Evolutionary conservation across 2,888 invertebrate species (phyloP).

Genomic region (Agrochola circellaris): DNA sequence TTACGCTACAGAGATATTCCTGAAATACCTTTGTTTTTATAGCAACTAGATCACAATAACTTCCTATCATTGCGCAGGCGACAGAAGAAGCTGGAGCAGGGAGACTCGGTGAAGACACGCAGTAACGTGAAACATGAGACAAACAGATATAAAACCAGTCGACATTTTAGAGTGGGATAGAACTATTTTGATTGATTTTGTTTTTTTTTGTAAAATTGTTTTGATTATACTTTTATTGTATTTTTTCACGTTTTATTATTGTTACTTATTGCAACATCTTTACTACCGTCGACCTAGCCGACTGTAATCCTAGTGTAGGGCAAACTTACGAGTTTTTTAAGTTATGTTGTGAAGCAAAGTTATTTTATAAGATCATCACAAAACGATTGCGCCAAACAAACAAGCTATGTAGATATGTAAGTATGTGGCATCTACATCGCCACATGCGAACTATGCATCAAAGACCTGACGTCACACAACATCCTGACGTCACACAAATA

Average conservation of each 20-base stretch:
- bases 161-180: conserved; percentile 67
- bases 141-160: conserved; percentile 61
- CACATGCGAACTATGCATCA: no score
- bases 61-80: conserved; percentile 67
- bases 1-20: background rate
- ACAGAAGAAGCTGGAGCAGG: conserved; percentile 75
- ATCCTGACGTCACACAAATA: no score
- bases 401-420: background rate
- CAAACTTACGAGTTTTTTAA: background rate
- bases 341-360: background rate
- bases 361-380: background rate
- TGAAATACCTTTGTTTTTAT: background rate
- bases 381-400: conserved; percentile 10
- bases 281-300: background rate
- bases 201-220: conserved; percentile 28
- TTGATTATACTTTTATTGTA: conserved; percentile 39
- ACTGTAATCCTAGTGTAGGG: no score
- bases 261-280: background rate
- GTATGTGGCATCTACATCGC: no score
- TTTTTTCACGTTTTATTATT: background rate
- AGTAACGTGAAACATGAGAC: conserved; percentile 61
- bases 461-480: no score
- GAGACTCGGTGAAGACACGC: conserved; percentile 69
- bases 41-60: background rate
- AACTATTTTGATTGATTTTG: conserved; percentile 25